Conservation (phyloP, 2,888 invertebrate species). For the Aquatica leii region DNA sequence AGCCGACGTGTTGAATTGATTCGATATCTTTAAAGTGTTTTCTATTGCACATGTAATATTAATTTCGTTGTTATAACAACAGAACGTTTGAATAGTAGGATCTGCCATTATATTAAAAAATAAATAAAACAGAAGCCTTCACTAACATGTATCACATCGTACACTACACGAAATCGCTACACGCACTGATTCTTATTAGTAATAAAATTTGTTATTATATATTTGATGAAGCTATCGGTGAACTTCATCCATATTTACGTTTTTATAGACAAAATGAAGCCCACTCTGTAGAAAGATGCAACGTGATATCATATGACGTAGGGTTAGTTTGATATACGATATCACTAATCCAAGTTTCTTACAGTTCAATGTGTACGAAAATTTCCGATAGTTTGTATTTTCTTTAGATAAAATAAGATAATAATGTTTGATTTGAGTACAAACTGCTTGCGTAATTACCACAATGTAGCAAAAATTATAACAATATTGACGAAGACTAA, state of each 20-base stretch:
- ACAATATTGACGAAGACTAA: no score
- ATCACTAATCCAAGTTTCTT: constrained; percentile 24
- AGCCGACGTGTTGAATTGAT: constrained; percentile 76
- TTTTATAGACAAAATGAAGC: constrained; percentile 14
- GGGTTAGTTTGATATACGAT: constrained; percentile 17
- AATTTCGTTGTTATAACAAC: constrained; percentile 62
- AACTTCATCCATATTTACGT: constrained; percentile 13
- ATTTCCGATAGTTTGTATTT: constrained; percentile 4
- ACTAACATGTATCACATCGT: constrained; percentile 9
- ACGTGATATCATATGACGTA: constrained; percentile 24
- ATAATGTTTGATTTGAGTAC: constrained; percentile 4
- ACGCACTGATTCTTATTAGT: background rate
- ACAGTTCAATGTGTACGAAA: constrained; percentile 17
- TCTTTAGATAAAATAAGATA: constrained; percentile 14
- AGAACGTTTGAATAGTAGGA: constrained; percentile 85
- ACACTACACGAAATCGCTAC: background rate
- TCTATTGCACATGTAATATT: constrained; percentile 70
- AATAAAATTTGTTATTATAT: background rate
- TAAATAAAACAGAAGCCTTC: background rate
- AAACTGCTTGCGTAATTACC: no score
- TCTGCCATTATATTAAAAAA: constrained; percentile 70
- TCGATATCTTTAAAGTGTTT: constrained; percentile 71
- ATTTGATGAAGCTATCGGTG: constrained; percentile 3
- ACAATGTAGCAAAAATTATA: no score
- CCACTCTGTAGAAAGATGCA: constrained; percentile 19